A percentile compares a stretch with the other conserved stretches of the same genome.
Conservation (phyloP, 2,797 vertebrate genomes). For the Semotilus atromaculatus region DNA sequence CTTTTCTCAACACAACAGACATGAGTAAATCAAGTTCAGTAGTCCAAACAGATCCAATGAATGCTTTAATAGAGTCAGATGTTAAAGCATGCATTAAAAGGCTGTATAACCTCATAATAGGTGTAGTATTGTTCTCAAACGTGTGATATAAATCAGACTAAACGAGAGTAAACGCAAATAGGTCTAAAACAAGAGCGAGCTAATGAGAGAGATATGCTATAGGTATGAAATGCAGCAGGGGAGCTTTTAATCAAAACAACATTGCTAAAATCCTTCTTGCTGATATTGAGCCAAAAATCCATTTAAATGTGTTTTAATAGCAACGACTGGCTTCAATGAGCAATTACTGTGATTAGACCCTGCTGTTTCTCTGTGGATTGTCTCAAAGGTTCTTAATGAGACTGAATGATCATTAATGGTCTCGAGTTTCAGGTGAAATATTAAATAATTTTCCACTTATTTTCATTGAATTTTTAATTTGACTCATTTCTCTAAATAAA, state of each 20-base stretch:
- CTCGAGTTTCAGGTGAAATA: background rate
- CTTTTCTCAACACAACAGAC: slow-evolving; percentile 14
- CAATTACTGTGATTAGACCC: slow-evolving; percentile 35
- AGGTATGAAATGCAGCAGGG: slow-evolving; percentile 9
- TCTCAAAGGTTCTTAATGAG: slow-evolving; percentile 16
- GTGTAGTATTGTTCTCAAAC: slow-evolving; percentile 7
- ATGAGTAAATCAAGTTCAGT: slow-evolving; percentile 23
- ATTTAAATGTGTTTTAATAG: slow-evolving; percentile 39
- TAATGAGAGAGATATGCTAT: slow-evolving; percentile 34
- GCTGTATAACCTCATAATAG: background rate
- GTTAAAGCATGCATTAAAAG: background rate
- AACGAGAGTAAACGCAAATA: background rate
- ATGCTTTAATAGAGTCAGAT: slow-evolving; percentile 18
- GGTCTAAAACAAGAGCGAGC: background rate
- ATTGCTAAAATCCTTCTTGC: slow-evolving; percentile 4
- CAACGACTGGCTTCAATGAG: slow-evolving; percentile 34
- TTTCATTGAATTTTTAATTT: no score
- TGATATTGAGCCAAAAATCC: slow-evolving; percentile 40
- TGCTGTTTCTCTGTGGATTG: slow-evolving; percentile 24
- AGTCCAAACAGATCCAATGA: background rate
- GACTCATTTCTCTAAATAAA: no score
- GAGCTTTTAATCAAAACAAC: slow-evolving; percentile 38
- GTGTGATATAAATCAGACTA: slow-evolving; percentile 8
- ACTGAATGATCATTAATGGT: background rate
- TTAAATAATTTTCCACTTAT: no score